Conservation (phyloP, 2,797 vertebrate genomes). For the Urosaurus nigricauda region DNA sequence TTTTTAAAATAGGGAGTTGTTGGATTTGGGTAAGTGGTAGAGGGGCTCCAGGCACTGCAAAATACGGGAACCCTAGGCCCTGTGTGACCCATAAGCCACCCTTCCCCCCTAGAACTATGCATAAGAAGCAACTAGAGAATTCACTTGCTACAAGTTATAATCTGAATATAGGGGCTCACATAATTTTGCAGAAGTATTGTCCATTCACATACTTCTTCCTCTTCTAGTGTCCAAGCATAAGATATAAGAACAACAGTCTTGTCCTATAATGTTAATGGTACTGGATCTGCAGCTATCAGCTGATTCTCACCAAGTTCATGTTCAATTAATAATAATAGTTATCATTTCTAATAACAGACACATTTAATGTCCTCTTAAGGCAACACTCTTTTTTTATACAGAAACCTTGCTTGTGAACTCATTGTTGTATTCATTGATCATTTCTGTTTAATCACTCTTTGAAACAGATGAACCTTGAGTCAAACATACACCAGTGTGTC, state of each 20-base stretch:
- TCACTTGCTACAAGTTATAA: background rate
- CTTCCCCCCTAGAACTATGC: too few relatives aligned
- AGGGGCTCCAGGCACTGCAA: too few relatives aligned
- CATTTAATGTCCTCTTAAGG: constrained; percentile 37
- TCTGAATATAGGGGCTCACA: background rate
- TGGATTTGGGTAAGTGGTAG: too few relatives aligned
- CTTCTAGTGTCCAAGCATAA: constrained; percentile 29
- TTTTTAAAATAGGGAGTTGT: too few relatives aligned
- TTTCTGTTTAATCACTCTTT: constrained; percentile 4
- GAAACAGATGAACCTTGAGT: constrained; percentile 40
- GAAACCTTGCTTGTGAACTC: constrained; percentile 29
- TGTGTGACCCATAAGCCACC: too few relatives aligned
- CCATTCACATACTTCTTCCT: constrained; percentile 11
- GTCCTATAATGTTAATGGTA: constrained; percentile 1
- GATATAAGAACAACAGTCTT: constrained; percentile 20
- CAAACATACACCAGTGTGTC: constrained; percentile 22
- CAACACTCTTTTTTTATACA: background rate
- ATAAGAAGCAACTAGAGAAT: too few relatives aligned
- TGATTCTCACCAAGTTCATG: background rate
- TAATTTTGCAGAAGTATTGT: constrained; percentile 2
- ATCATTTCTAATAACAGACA: constrained; percentile 28
- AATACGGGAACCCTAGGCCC: too few relatives aligned
- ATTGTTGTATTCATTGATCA: constrained; percentile 22
- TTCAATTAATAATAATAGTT: constrained; percentile 30
- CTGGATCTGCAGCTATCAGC: constrained; percentile 9